Conservation (phyloP, 2,113 vertebrate genomes). For the Eublepharis macularius region DNA sequence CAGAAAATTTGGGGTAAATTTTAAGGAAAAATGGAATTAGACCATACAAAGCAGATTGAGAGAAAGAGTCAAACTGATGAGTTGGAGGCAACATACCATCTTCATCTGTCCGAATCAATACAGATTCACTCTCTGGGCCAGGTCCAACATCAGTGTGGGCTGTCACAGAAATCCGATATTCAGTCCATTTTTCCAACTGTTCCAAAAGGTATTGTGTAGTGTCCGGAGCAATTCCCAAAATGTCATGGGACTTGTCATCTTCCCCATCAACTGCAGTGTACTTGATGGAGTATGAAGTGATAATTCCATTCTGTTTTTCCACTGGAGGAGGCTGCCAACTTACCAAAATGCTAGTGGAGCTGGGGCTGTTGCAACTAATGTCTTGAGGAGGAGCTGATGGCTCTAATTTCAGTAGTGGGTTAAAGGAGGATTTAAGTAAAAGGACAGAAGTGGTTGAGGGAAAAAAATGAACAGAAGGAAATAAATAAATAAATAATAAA, state of each 20-base stretch:
- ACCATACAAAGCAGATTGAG: conserved; percentile 70
- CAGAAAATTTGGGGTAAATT: conserved; percentile 46
- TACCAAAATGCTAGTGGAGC: conserved; percentile 98
- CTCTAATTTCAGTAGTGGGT: conserved; percentile 89
- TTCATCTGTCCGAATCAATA: conserved; percentile 98
- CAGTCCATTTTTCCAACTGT: conserved; percentile 99
- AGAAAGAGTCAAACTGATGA: conserved; percentile 76
- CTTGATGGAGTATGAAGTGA: conserved; percentile 93
- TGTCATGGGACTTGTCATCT: conserved; percentile 82
- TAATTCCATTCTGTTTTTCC: conserved; percentile 95
- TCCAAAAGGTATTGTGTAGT: conserved; percentile 93
- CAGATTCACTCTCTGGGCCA: conserved; percentile 92
- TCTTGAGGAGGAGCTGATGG: conserved; percentile 97
- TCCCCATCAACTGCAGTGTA: conserved; percentile 88
- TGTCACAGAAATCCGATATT: conserved; percentile 92
- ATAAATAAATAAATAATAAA: conserved; percentile 83
- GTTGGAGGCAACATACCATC: conserved; percentile 95
- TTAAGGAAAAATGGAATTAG: conserved; percentile 64
- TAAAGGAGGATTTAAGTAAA: conserved; percentile 83
- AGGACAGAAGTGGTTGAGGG: conserved; percentile 80
- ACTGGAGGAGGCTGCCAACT: conserved; percentile 94
- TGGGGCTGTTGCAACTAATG: conserved; percentile 93
- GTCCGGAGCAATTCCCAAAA: conserved; percentile 88
- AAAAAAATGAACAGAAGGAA: conserved; percentile 82
- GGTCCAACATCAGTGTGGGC: conserved; percentile 96